These are phyloP conservation scores for Poeciliopsis gracilis DNA, from an alignment of 2,797 vertebrate species.

Conservation along the genomic window DNA sequence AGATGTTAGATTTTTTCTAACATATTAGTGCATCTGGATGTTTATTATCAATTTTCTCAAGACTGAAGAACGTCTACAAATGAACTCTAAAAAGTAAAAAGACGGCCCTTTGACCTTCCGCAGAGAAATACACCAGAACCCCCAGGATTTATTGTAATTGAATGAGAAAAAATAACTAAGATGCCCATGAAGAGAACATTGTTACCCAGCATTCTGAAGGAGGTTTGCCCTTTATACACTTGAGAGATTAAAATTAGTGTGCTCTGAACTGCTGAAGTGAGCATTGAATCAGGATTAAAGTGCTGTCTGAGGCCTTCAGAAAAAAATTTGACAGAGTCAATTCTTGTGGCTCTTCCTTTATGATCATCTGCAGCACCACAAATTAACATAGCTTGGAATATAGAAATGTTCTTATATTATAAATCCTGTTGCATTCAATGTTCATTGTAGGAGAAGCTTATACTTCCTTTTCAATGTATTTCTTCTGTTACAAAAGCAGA, in stretches of 20 bases:
- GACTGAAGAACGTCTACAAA: not conserved
- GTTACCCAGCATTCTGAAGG: not conserved
- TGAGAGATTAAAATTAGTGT: not conserved
- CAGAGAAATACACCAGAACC: not conserved
- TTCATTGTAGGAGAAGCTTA: no score
- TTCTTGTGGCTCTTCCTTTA: no score
- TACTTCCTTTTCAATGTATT: no score
- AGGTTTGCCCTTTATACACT: not conserved
- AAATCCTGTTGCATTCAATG: no score
- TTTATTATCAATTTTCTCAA: not conserved
- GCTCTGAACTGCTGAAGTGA: not conserved
- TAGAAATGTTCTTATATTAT: no score
- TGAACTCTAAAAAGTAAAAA: not conserved
- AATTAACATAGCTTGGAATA: no score
- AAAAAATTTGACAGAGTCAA: not conserved
- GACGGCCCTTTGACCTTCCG: not conserved
- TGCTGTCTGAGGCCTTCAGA: not conserved
- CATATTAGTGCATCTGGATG: not conserved
- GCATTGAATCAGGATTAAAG: not conserved
- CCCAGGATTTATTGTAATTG: not conserved
- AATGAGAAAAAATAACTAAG: not conserved
- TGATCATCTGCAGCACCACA: no score
- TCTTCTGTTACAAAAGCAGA: no score
- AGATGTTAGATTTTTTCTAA: not conserved
- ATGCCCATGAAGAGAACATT: not conserved